These are phyloP conservation scores for Vulpes lagopus DNA, from an alignment of 2,113 vertebrate genomes.

Conservation along the genomic window DNA sequence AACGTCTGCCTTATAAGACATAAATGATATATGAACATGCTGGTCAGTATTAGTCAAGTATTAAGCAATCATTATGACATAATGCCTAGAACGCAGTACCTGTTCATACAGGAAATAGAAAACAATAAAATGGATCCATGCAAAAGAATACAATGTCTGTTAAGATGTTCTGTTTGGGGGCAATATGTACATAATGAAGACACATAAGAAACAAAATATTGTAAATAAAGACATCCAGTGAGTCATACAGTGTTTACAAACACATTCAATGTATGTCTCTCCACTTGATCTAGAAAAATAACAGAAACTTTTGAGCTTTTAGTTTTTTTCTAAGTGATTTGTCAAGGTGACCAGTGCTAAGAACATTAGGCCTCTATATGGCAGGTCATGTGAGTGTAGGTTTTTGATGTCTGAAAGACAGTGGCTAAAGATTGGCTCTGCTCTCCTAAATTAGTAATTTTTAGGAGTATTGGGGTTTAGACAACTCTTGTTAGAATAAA, in stretches of 20 bases:
- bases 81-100: background rate
- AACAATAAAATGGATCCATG: background rate
- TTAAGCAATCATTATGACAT: background rate
- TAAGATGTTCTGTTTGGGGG: background rate
- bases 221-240: background rate
- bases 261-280: background rate
- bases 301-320: background rate
- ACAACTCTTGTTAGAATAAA: background rate
- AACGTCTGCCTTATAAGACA: background rate
- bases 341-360: background rate
- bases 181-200: background rate
- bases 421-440: background rate
- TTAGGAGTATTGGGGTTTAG: background rate
- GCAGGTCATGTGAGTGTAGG: background rate
- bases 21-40: background rate
- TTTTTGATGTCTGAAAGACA: background rate
- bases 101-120: background rate
- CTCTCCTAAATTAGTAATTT: background rate
- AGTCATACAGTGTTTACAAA: background rate
- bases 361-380: background rate
- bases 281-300: background rate
- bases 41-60: background rate
- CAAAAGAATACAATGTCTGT: background rate
- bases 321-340: background rate
- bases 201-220: background rate